Evolutionary conservation across 1,140 invertebrate species (phyloP), one percentile per base, ranked within the genome.

Genomic region (Drosophila jambulina): DNA sequence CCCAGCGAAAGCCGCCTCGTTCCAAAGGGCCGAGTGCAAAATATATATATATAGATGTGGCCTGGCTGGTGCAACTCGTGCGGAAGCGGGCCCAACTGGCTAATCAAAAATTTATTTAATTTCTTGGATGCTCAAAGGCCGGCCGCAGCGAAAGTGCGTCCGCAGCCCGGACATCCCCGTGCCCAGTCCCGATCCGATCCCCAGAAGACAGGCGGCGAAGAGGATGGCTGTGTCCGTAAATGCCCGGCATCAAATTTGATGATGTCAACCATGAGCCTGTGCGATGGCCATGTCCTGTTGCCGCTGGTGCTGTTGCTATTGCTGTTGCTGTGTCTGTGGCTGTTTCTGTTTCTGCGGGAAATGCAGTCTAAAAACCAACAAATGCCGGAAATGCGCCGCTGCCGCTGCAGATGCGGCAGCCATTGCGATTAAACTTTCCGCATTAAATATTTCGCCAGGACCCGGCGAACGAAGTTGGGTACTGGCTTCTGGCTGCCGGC

Each of bases 81-180:
- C 49, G 54, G 64, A 48, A 57, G 32, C 65, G 15, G 42, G 27
- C 53, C 58, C 59, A 80, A 64, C 63, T 56, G 63, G 77, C 80
- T 81, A 90, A 88, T 88, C 65, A 84, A 88, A 88, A 78, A 90
- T 88, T 61, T 90, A 90, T 88, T 80, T 80, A 88, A 88, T 88
- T 87, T 90, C 58, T 80, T 58, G 57, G 27, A 42, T 60, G 54
- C 76, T 78, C 80, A 87, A 84, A 83, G 72, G 63, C 53, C 21
- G 49, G 38, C 36, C 53, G 51, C 43, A 75, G 76, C 54, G 77
- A 77, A 87, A 88, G 77, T 88, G 80, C 84, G 81, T 78, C 54
- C 65, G 45, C 40, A 36, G 60, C 29, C 57, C 54, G 63, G 36
- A 23, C 58, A 61, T 48, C 25, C 40, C 36, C 49, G 65, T 38